A percentile compares a stretch with the other conserved stretches of the same genome.
Conservation (phyloP, 1,140 invertebrate genomes). For the Philotrypesis tridentata region DNA sequence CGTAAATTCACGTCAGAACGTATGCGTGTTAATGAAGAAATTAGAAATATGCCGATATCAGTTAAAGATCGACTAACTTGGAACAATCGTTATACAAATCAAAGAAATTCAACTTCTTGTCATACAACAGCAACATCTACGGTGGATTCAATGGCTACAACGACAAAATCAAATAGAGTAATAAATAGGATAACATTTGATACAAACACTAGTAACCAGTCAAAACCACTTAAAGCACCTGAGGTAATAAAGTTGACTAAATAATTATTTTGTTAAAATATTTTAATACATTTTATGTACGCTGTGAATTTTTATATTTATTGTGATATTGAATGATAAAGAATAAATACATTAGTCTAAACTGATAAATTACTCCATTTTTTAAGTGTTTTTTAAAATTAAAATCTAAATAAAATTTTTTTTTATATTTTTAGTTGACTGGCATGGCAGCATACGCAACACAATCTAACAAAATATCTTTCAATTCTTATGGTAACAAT, state of each 20-base stretch:
- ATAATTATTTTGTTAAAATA: too few species aligned
- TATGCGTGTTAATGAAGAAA: background rate
- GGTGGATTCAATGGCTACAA: background rate
- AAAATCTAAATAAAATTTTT: background rate
- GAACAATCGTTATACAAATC: background rate
- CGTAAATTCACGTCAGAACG: constrained; percentile 33
- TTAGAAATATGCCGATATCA: background rate
- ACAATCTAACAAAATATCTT: background rate
- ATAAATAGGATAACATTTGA: background rate
- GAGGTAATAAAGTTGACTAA: too few species aligned
- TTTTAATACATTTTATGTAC: too few species aligned
- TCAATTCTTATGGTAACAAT: background rate
- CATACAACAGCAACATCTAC: background rate
- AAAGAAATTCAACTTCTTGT: background rate
- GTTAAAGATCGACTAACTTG: constrained; percentile 9
- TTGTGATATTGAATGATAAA: too few species aligned
- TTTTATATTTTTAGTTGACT: background rate
- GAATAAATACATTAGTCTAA: too few species aligned
- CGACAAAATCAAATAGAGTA: background rate
- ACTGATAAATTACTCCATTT: too few species aligned
- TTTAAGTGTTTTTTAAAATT: background rate
- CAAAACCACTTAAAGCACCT: background rate
- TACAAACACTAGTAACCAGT: background rate
- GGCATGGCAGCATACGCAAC: background rate
- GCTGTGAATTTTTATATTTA: too few species aligned